These are phyloP conservation scores for Meta bourneti DNA, from an alignment of 2,888 invertebrate genomes.

Conservation along the genomic window DNA sequence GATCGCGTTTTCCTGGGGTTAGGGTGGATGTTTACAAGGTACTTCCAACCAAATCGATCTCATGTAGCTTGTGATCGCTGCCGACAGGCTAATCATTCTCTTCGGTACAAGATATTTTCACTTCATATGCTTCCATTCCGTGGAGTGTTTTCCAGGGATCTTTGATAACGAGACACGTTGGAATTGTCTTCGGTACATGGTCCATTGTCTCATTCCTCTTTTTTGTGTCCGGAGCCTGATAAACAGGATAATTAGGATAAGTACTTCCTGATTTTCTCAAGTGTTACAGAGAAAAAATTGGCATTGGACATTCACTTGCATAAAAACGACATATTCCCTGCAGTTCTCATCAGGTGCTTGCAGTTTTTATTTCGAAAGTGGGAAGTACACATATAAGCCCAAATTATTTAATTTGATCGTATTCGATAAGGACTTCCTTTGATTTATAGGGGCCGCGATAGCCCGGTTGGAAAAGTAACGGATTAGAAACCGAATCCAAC, in stretches of 20 bases:
- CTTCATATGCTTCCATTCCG: background rate
- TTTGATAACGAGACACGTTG: background rate
- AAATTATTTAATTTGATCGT: no score
- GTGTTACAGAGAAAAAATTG: background rate
- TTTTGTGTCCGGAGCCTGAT: background rate
- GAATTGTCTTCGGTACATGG: background rate
- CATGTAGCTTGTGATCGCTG: background rate
- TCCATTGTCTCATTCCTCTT: background rate
- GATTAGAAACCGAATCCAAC: no score
- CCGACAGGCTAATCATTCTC: background rate
- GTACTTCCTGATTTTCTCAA: background rate
- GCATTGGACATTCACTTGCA: no score
- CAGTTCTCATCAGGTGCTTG: no score
- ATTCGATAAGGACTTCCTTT: no score
- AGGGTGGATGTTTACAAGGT: conserved; percentile 35
- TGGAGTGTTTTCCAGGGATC: background rate
- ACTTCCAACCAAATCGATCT: conserved; percentile 10
- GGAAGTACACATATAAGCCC: no score
- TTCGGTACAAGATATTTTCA: background rate
- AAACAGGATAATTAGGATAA: background rate
- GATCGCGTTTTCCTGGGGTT: conserved; percentile 36
- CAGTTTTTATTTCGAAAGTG: no score
- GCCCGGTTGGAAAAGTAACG: no score
- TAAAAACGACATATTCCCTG: no score
- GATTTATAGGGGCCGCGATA: no score